Percentiles rank a stretch among this genome's conserved stretches.
Conservation (phyloP, 2,888 invertebrate species). For the Cremastinae sp. region DNA sequence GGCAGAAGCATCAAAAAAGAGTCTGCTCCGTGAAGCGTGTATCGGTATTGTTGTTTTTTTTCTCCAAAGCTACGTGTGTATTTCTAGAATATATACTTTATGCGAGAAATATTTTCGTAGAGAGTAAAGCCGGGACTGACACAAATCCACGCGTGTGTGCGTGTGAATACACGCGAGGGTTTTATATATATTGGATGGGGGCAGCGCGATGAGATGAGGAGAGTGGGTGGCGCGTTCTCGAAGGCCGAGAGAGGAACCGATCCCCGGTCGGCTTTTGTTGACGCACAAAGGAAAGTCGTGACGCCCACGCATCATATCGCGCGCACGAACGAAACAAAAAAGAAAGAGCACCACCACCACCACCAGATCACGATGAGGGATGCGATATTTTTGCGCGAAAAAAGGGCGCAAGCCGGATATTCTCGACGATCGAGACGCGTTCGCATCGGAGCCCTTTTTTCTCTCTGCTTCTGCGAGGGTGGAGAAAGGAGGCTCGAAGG, state of each 20-base stretch:
- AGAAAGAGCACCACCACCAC: too few species aligned
- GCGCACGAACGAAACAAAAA: background rate
- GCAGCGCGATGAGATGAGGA: too few species aligned
- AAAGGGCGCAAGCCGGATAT: constrained; percentile 38
- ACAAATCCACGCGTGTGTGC: constrained; percentile 58
- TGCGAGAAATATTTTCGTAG: background rate
- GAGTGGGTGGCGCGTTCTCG: constrained; percentile 46
- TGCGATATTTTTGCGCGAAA: background rate
- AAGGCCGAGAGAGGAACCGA: constrained; percentile 23
- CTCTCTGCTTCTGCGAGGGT: constrained; percentile 50
- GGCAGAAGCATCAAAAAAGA: too few species aligned
- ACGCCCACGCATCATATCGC: constrained; percentile 65
- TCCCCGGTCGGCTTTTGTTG: constrained; percentile 70
- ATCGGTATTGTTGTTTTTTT: too few species aligned
- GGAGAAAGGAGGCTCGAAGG: constrained; percentile 53
- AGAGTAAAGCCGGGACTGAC: constrained; percentile 44
- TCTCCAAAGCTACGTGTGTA: too few species aligned
- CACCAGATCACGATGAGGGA: too few species aligned
- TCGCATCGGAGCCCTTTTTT: constrained; percentile 57
- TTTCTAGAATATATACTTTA: background rate
- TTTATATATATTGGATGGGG: constrained; percentile 35
- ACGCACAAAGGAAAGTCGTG: constrained; percentile 76
- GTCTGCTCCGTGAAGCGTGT: too few species aligned
- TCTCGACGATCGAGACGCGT: constrained; percentile 41
- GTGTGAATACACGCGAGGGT: constrained; percentile 62